Base-by-base conservation (phyloP, 2,797 vertebrate genomes). In the Mus minutoides region DNA sequence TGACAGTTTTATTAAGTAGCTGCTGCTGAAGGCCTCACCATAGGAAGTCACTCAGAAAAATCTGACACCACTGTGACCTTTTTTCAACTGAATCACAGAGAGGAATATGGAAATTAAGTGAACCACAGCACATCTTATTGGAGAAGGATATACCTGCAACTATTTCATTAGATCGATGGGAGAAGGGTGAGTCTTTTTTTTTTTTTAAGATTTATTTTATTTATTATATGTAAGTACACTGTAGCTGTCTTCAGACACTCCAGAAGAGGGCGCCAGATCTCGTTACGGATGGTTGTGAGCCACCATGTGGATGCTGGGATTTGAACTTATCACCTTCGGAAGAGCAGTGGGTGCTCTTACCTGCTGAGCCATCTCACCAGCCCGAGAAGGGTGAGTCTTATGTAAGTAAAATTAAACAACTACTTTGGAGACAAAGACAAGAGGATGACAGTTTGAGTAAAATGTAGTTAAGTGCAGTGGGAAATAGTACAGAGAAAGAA, bases 11-110 rank as follows among this genome's bases (percentile, higher is more conserved):
- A 58, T n/a, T 87, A 78, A 82, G n/a, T 17, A 83, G 40, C 49
- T 93, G n/a, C 29, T 78, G 60, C 60, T 40, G 24, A 69, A 83
- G 4, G 6, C 14, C 4, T 96, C 60, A 86, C 40, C 87, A 49
- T 88, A 76, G 40, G 77, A 96, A 94, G 37, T 46, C 46, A 73
- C 62, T 83, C 62, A 96, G 34, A 80, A 89, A 95, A 77, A 40
- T 24, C 34, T 78, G 40, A 31, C 49, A 52, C 91, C 69, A 49
- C 21, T 49, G 12, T 37, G 52, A 40, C 17, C 56, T 71, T 49
- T 92, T 67, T 85, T 60, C 67, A 91, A 5, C 26, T 34, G 58
- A 94, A 67, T 34, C 26, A 56, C 12, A 69, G 34, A 83, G 37
- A 94, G 29, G 16, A 82, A 60, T n/a, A 17, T 54, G 52, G 12